phyloP scores from a whole-genome alignment of 2,113 vertebrate genomes.

The Strigops habroptila region DNA sequence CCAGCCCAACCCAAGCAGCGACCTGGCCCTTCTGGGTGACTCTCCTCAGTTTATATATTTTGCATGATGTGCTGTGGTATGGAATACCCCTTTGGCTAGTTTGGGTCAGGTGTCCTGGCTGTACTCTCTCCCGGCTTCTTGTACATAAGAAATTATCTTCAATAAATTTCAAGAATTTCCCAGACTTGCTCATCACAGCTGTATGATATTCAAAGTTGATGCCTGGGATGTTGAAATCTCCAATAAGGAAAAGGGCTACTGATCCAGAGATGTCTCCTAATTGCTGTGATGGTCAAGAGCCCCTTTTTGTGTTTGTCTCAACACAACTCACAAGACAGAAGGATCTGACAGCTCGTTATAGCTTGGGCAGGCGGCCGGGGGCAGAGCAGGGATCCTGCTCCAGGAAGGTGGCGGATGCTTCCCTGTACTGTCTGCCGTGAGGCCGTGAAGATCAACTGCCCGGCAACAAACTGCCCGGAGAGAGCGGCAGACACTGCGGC shows the following conservation, averaged over 20 bases:
- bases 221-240: not conserved
- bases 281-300: not conserved
- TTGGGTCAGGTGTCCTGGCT: not conserved
- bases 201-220: not conserved
- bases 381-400: not conserved
- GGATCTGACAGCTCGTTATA: not conserved
- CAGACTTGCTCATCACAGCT: not conserved
- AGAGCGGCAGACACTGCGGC: too few species aligned
- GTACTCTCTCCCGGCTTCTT: not conserved
- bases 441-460: not conserved
- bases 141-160: not conserved
- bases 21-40: not conserved
- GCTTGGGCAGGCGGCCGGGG: not conserved
- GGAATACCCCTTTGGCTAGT: not conserved
- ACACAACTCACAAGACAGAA: not conserved
- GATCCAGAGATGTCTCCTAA: not conserved
- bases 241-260: not conserved
- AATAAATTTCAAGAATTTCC: not conserved
- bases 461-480: not conserved
- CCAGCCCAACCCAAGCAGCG: not conserved
- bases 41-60: not conserved
- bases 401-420: not conserved
- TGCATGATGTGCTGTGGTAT: too few species aligned
- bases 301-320: not conserved
- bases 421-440: not conserved